Evolutionary conservation across 2,797 vertebrate species (phyloP).

Genomic region (Helostoma temminkii): DNA sequence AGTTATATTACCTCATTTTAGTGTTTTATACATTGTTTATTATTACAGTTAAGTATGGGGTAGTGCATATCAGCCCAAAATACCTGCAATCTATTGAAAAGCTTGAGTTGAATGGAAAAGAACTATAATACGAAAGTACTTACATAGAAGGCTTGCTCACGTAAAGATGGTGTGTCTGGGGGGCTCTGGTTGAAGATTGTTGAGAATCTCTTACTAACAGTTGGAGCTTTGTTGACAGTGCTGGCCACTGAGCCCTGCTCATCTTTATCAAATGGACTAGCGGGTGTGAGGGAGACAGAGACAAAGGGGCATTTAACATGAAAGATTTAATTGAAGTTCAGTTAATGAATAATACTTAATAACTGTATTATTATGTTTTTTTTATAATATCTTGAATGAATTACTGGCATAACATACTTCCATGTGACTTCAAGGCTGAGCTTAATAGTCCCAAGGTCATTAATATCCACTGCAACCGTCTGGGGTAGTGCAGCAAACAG

Average conservation of each 20-base stretch:
- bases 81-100: neutral
- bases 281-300: neutral
- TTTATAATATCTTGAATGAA: neutral
- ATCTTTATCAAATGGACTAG: slow-evolving; percentile 96
- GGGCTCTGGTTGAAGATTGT: slow-evolving; percentile 93
- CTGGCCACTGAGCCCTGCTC: slow-evolving; percentile 90
- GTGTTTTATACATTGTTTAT: no score
- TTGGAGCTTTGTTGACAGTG: slow-evolving; percentile 91
- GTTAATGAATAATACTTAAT: neutral
- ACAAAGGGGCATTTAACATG: neutral
- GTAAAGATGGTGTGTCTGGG: slow-evolving; percentile 92
- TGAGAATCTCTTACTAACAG: slow-evolving; percentile 93
- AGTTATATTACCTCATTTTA: neutral
- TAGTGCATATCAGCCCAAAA: neutral
- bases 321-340: neutral
- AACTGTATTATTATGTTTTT: neutral
- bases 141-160: slow-evolving; percentile 93
- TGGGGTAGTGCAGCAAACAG: slow-evolving; percentile 93
- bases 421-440: slow-evolving; percentile 96
- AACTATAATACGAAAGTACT: slow-evolving; percentile 22
- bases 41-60: no score
- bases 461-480: slow-evolving; percentile 96
- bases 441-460: slow-evolving; percentile 97
- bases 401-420: slow-evolving; percentile 87
- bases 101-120: neutral